Evolutionary conservation across 2,888 invertebrate species (phyloP).

Genomic region (Diarsia dahlii): DNA sequence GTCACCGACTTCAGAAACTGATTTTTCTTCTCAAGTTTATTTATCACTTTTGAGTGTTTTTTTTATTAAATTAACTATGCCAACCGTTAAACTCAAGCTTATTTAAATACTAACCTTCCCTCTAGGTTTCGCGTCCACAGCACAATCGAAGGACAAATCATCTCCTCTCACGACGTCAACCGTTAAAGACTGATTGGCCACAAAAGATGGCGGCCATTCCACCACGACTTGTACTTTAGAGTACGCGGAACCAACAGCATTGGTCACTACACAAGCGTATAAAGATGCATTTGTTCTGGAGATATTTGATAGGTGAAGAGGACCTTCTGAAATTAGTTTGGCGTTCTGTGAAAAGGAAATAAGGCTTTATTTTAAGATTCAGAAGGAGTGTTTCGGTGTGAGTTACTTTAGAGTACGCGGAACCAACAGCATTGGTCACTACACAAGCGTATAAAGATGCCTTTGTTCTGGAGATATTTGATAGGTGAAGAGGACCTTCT

Average conservation of each 20-base stretch:
- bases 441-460: slow-evolving; percentile 91
- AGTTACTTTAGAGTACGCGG: slow-evolving; percentile 84
- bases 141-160: slow-evolving; percentile 81
- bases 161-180: slow-evolving; percentile 75
- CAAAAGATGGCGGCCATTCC: slow-evolving; percentile 86
- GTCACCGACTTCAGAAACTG: too few relatives aligned
- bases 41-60: too few relatives aligned
- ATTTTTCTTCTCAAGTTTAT: too few relatives aligned
- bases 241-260: slow-evolving; percentile 90
- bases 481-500: slow-evolving; percentile 71
- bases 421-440: slow-evolving; percentile 91
- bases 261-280: slow-evolving; percentile 91
- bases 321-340: slow-evolving; percentile 74
- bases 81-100: too few relatives aligned
- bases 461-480: slow-evolving; percentile 82
- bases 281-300: slow-evolving; percentile 85
- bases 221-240: slow-evolving; percentile 89
- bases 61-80: too few relatives aligned
- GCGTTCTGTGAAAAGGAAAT: slow-evolving; percentile 76
- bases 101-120: slow-evolving; percentile 76
- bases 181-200: slow-evolving; percentile 4
- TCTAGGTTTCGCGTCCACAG: slow-evolving; percentile 80
- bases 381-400: slow-evolving; percentile 1
- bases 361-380: slow-evolving; percentile 4
- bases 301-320: slow-evolving; percentile 75